phyloP scores from a whole-genome alignment of 2,888 invertebrate genomes.

The Steinernema scapterisci region DNA sequence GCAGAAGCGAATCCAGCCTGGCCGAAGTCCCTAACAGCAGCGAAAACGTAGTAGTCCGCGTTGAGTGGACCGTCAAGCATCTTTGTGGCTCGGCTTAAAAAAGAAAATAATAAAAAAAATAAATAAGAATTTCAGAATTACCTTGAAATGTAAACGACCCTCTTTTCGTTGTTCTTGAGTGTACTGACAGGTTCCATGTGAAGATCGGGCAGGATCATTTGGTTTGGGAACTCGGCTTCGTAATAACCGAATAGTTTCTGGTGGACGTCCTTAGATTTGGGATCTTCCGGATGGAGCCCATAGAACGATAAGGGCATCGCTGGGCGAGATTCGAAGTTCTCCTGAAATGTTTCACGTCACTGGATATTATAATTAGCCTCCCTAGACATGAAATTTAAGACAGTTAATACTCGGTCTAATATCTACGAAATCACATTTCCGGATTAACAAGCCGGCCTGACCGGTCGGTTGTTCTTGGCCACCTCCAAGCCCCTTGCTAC shows the following conservation, averaged over 20 bases:
- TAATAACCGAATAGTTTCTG: slow-evolving; percentile 38
- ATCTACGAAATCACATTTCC: no score
- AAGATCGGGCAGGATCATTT: slow-evolving; percentile 38
- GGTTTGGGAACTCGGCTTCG: slow-evolving; percentile 34
- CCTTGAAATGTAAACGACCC: slow-evolving; percentile 48
- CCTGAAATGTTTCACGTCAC: slow-evolving; percentile 32
- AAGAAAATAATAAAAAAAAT: neutral
- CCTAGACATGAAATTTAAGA: no score
- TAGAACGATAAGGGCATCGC: slow-evolving; percentile 46
- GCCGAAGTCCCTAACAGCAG: slow-evolving; percentile 49
- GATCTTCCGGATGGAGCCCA: slow-evolving; percentile 36
- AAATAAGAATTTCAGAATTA: neutral
- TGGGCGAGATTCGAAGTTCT: slow-evolving; percentile 36
- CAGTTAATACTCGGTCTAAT: no score
- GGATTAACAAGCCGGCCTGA: no score
- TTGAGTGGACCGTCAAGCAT: slow-evolving; percentile 58
- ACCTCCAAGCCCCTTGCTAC: no score
- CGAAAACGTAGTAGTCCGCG: slow-evolving; percentile 50
- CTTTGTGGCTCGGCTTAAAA: slow-evolving; percentile 45
- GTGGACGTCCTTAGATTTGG: slow-evolving; percentile 33
- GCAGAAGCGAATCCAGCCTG: slow-evolving; percentile 51
- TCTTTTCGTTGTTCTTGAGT: slow-evolving; percentile 35
- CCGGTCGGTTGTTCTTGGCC: no score
- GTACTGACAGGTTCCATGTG: slow-evolving; percentile 16
- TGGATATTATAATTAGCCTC: no score